Evolutionary conservation across 2,113 vertebrate species (phyloP).

Genomic region (Strix aluco): DNA sequence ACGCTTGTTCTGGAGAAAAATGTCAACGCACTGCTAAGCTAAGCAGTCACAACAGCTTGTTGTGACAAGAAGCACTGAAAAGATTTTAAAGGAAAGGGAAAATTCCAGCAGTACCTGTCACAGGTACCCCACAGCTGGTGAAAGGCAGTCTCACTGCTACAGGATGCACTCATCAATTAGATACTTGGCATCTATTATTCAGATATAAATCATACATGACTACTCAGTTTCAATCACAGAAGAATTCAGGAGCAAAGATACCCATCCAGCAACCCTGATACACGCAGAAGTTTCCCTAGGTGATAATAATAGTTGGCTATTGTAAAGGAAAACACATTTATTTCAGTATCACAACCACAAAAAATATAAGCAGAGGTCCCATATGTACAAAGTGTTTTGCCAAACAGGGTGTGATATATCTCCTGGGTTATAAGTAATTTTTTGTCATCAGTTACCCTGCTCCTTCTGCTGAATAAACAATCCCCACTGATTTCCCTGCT

Average conservation of each 20-base stretch:
- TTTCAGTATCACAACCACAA: background rate
- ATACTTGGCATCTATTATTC: background rate
- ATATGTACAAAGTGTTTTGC: background rate
- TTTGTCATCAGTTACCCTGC: background rate
- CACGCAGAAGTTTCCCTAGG: background rate
- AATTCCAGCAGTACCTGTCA: background rate
- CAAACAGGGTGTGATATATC: background rate
- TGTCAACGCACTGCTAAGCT: background rate
- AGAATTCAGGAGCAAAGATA: background rate
- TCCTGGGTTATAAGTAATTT: background rate
- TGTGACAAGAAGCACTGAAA: background rate
- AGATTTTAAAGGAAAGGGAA: background rate
- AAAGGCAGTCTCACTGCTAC: background rate
- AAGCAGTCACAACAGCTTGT: background rate
- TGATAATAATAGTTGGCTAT: background rate
- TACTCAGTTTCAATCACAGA: background rate
- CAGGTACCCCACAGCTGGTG: background rate
- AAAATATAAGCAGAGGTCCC: background rate
- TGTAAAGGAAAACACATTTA: background rate
- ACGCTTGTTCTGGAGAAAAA: background rate
- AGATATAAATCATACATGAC: background rate
- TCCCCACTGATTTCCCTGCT: background rate
- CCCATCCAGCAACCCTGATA: background rate
- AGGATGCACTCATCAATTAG: background rate
- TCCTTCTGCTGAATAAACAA: background rate